Percentiles rank a stretch among this genome's conserved stretches.
phyloP scores from a whole-genome alignment of 2,888 invertebrate genomes.

The Polia nebulosa region DNA sequence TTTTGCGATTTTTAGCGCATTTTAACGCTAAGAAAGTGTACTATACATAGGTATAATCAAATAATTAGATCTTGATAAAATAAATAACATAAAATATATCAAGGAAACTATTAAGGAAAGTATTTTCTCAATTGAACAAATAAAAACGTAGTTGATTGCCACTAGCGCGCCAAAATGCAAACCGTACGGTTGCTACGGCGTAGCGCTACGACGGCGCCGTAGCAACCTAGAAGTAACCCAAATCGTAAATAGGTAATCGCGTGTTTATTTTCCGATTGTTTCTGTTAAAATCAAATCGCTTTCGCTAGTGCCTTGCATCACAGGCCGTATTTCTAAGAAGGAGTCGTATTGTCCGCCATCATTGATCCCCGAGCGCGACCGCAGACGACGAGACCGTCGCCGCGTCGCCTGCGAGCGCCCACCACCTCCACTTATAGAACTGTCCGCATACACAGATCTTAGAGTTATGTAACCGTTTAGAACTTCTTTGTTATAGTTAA shows the following conservation, averaged over 20 bases:
- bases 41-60: not conserved
- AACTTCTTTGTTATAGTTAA: not conserved
- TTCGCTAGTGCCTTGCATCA: slow-evolving; percentile 25
- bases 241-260: not conserved
- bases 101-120: no score
- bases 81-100: not conserved
- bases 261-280: not conserved
- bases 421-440: not conserved
- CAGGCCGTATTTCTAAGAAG: slow-evolving; percentile 70
- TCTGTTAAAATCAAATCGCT: slow-evolving; percentile 32
- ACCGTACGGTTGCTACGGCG: slow-evolving; percentile 29
- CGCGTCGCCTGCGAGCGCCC: slow-evolving; percentile 5
- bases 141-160: not conserved
- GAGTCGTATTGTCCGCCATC: slow-evolving; percentile 61
- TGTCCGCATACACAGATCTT: not conserved
- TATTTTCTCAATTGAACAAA: not conserved
- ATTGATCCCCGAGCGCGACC: slow-evolving; percentile 60
- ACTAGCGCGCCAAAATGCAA: not conserved
- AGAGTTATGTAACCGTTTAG: not conserved
- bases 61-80: not conserved
- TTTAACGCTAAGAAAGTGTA: not conserved
- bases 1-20: not conserved
- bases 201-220: slow-evolving; percentile 56
- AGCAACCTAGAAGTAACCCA: slow-evolving; percentile 7
- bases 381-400: slow-evolving; percentile 24